A percentile compares a stretch with the other conserved stretches of the same genome.
Conservation (phyloP, 2,888 invertebrate species). For the Cactoblastis cactorum region DNA sequence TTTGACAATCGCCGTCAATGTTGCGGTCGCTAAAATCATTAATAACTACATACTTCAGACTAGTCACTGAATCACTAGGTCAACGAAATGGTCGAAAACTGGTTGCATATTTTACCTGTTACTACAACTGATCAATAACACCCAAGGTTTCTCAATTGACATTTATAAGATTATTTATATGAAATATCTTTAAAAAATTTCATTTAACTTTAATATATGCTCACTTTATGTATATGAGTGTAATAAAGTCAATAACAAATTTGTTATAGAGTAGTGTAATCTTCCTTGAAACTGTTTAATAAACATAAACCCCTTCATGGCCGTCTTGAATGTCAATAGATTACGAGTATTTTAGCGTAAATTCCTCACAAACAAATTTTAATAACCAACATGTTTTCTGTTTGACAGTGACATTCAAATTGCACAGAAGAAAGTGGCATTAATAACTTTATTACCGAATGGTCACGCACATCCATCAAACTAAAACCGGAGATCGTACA, state of each 20-base stretch:
- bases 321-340: not conserved
- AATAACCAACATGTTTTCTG: conserved; percentile 31
- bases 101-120: conserved; percentile 15
- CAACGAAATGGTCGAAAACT: conserved; percentile 19
- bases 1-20: conserved; percentile 20
- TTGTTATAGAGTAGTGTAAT: not conserved
- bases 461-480: conserved; percentile 48
- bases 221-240: not conserved
- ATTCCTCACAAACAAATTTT: conserved; percentile 9
- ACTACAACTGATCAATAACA: not conserved
- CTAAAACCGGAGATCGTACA: conserved; percentile 42
- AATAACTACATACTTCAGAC: conserved; percentile 5
- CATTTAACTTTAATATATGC: not conserved
- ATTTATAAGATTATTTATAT: not conserved
- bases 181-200: not conserved
- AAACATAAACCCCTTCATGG: conserved; percentile 2
- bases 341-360: not conserved
- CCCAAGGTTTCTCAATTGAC: conserved; percentile 1
- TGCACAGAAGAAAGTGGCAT: conserved; percentile 55
- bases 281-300: not conserved
- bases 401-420: conserved; percentile 41
- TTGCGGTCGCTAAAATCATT: conserved; percentile 17
- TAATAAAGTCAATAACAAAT: not conserved
- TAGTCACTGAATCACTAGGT: conserved; percentile 16
- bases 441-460: conserved; percentile 48